Evolutionary conservation across 92 coral and sea anemone species (phyloP).

Genomic region (Heliopora coerulea): DNA sequence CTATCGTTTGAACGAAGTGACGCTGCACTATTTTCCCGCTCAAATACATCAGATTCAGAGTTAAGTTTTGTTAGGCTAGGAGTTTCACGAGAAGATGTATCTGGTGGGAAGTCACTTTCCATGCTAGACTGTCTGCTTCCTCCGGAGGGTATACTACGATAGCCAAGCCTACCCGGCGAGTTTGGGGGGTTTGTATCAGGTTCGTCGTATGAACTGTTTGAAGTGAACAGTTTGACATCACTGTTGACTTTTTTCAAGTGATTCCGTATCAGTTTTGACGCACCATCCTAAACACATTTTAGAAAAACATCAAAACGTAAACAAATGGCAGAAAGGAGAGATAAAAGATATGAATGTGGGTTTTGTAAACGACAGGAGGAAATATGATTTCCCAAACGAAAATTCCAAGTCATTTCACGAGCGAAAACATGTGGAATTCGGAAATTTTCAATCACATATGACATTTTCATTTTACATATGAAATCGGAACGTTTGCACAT

Average conservation of each 20-base stretch:
- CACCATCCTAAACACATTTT: slow-evolving; percentile 85
- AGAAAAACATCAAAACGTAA: too few species aligned
- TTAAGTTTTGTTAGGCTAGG: neutral
- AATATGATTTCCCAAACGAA: too few species aligned
- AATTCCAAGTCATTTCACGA: too few species aligned
- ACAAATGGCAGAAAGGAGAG: too few species aligned
- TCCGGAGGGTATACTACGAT: slow-evolving; percentile 73
- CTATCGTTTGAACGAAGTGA: slow-evolving; percentile 41
- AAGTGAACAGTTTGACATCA: slow-evolving; percentile 65
- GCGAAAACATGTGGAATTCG: too few species aligned
- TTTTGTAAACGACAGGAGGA: too few species aligned
- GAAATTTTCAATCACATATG: too few species aligned
- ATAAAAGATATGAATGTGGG: too few species aligned
- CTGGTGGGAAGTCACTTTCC: neutral
- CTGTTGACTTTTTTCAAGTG: slow-evolving; percentile 86
- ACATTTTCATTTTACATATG: too few species aligned
- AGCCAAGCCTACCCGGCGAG: slow-evolving; percentile 77
- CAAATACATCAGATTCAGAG: slow-evolving; percentile 21
- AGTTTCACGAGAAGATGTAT: neutral
- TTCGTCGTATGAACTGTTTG: slow-evolving; percentile 56
- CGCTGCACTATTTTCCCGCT: slow-evolving; percentile 31
- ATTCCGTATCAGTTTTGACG: slow-evolving; percentile 89
- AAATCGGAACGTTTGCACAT: too few species aligned
- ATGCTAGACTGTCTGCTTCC: slow-evolving; percentile 12
- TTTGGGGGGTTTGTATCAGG: slow-evolving; percentile 44